Evolutionary conservation across 2,797 vertebrate species (phyloP).

Genomic region (Trachops cirrhosus): DNA sequence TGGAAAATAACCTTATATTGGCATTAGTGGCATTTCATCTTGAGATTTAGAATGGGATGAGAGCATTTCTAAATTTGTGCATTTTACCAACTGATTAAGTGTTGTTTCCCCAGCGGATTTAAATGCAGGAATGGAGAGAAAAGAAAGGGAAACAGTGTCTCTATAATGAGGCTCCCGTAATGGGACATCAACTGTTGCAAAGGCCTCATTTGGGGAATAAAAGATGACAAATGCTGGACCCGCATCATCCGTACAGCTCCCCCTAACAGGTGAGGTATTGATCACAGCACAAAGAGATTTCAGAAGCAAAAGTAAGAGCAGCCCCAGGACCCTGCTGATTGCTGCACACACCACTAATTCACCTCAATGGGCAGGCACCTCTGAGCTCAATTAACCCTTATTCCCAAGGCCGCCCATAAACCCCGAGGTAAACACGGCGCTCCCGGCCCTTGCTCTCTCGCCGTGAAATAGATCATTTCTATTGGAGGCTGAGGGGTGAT

Average conservation of each 20-base stretch:
- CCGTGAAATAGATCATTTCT: constrained; percentile 81
- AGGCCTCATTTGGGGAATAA: constrained; percentile 74
- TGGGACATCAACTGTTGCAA: constrained; percentile 43
- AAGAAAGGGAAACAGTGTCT: not conserved
- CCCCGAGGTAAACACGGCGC: constrained; percentile 80
- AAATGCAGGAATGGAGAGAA: not conserved
- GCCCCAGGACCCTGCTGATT: constrained; percentile 79
- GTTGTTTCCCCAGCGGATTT: not conserved
- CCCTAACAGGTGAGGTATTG: constrained; percentile 80
- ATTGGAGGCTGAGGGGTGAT: constrained; percentile 67
- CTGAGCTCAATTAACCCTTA: constrained; percentile 86
- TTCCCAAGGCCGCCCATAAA: constrained; percentile 84
- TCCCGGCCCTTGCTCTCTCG: constrained; percentile 74
- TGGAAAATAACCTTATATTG: not conserved
- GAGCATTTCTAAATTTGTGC: not conserved
- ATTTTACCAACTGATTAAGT: not conserved
- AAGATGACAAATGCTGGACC: constrained; percentile 69
- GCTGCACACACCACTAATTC: constrained; percentile 81
- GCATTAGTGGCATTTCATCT: not conserved
- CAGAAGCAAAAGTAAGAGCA: constrained; percentile 79
- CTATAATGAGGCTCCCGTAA: not conserved
- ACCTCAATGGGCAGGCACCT: constrained; percentile 81
- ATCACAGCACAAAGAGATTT: constrained; percentile 79
- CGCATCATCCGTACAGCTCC: constrained; percentile 72
- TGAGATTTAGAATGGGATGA: not conserved